Base-by-base conservation (phyloP, 2,797 vertebrate genomes). In the Falco berigora region DNA sequence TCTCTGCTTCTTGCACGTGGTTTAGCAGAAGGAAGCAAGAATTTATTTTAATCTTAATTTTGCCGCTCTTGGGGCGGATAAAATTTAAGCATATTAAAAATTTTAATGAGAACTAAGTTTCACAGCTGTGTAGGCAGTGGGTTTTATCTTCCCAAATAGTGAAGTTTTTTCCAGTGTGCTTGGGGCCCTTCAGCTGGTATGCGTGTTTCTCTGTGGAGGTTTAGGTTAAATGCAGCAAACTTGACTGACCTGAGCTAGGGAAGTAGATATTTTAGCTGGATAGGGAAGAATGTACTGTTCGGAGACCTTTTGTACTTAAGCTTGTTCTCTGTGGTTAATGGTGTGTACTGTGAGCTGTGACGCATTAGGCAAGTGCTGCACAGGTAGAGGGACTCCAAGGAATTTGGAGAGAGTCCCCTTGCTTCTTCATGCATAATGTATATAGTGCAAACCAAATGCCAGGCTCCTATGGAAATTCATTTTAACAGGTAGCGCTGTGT, bases 241-340 rank as follows among this genome's bases (percentile, higher is more conserved):
- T 17, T 20, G 27, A 80, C 84, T 50, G 46, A 68, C 18, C 40
- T 36, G 77, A 91, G 80, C 79, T 77, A 28, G n/a, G 13, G 84
- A 85, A 72, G 73, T 77, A 34, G 59, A 67, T 67, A 32, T 67
- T 96, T 88, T 10, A 15, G 53, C 73, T 75, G 67, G 40, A 68
- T 40, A 73, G 66, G 81, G 87, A 79, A 86, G 64, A 89, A 88
- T 64, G 49, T 69, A 15, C 59, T 74, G 53, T 73, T 67, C 91
- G 66, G 87, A 97, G 90, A 86, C 79, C 69, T 69, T 81, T 40
- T 90, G 42, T 15, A 21, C 71, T 63, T 34, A 18, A 7, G 10
- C 40, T 61, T 46, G 76, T 79, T 59, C 80, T 42, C 18, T 8
- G 73, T 67, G 92, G 58, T 80, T 81, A 96, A 96, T 93, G 76